Base-by-base conservation (phyloP, 2,888 invertebrate species). In the Rutpela maculata region DNA sequence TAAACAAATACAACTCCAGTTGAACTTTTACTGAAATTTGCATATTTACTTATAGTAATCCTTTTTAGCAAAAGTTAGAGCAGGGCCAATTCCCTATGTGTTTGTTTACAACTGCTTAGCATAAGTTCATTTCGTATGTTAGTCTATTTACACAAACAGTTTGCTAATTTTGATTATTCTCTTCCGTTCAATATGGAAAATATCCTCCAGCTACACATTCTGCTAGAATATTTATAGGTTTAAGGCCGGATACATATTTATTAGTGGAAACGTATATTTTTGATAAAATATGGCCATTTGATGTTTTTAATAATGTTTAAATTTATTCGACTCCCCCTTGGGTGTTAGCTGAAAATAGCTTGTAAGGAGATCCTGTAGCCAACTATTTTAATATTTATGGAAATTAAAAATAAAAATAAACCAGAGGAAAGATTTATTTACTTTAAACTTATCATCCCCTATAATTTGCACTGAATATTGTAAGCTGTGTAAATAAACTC, bases 21-120 rank as follows among this genome's bases (percentile, higher is more conserved):
- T 76, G 75, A 84, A 84, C 81, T 85, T 85, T 82, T 81, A 82
- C 82, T 62, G 62, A 81, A 81, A 85, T 85, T 85, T 83, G 84
- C 85, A 85, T 85, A 85, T 85, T 85, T 85, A 83, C 84, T 82
- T 80, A 80, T 78, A 80, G 82, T 82, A 84, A 84, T 83, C 81
- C 83, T 80, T 81, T 82, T 78, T 77, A 76, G 80, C 76, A 74
- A 78, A 80, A 81, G 78, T 80, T 78, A 50, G 71, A 66, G 67
- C 59, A 62, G 60, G 76, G 71, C 63, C 71, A 67, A 75, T 78
- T 68, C 78, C 71, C 59, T 26, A 69, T 76, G 71, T 74, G 76
- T 79, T 77, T 81, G 79, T 80, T 81, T 80, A 77, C 80, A 79
- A 79, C 80, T 81, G 80, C 60, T 81, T 77, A 81, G 76, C 80